Conservation (phyloP, 2,888 invertebrate genomes). For the Carpatolechia fugitivella region DNA sequence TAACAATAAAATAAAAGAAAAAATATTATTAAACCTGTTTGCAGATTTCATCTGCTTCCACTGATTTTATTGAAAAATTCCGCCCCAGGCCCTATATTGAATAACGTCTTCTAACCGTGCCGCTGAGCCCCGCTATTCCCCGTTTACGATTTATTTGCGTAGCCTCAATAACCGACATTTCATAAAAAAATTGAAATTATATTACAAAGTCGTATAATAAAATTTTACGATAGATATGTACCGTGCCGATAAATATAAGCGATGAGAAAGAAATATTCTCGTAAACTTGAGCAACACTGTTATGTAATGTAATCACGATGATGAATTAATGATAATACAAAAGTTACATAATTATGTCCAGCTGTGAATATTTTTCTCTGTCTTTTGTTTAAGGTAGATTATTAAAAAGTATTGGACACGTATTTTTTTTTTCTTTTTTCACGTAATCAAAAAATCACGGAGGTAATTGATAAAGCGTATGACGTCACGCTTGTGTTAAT, state of each 20-base stretch:
- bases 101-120: slow-evolving; percentile 52
- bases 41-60: background rate
- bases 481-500: too few relatives aligned
- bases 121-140: slow-evolving; percentile 40
- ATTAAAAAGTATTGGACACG: too few relatives aligned
- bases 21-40: too few relatives aligned
- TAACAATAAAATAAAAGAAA: too few relatives aligned
- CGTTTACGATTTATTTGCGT: slow-evolving; percentile 52
- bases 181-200: slow-evolving; percentile 8
- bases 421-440: too few relatives aligned
- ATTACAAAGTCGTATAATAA: slow-evolving; percentile 2
- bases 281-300: slow-evolving; percentile 4
- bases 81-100: slow-evolving; percentile 41
- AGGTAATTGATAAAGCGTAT: too few relatives aligned
- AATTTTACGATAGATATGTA: slow-evolving; percentile 6
- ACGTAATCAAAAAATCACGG: too few relatives aligned
- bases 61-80: slow-evolving; percentile 23
- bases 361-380: too few relatives aligned
- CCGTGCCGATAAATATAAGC: background rate
- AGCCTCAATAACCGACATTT: slow-evolving; percentile 27
- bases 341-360: too few relatives aligned
- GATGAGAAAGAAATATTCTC: background rate
- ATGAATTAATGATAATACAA: too few relatives aligned
- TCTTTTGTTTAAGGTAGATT: too few relatives aligned
- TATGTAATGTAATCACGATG: too few relatives aligned